Evolutionary conservation across 2,888 invertebrate genomes (phyloP).

Genomic region (Autographa pulchrina): DNA sequence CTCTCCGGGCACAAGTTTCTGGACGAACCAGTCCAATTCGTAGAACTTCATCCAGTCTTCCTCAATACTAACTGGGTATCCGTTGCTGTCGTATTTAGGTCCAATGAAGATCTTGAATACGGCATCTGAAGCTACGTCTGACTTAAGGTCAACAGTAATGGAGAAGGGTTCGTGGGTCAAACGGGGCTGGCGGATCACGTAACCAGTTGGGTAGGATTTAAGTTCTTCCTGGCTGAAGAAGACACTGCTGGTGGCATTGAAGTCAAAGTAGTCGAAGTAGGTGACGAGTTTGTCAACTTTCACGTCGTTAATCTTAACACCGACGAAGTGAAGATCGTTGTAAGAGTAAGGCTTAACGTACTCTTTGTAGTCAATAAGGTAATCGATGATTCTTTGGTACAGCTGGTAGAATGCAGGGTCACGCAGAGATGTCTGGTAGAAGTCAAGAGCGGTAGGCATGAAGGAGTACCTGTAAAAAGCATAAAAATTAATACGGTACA

Average conservation of each 20-base stretch:
- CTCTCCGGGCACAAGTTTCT: conserved; percentile 89
- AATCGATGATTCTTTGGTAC: conserved; percentile 90
- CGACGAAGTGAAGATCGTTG: conserved; percentile 88
- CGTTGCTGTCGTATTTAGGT: conserved; percentile 91
- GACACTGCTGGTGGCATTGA: conserved; percentile 89
- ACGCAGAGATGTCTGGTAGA: conserved; percentile 91
- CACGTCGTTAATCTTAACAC: conserved; percentile 90
- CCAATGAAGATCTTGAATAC: conserved; percentile 91
- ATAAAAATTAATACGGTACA: background rate
- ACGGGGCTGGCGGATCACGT: conserved; percentile 91
- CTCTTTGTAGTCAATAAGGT: conserved; percentile 90
- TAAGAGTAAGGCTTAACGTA: conserved; percentile 89
- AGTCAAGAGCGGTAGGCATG: conserved; percentile 90
- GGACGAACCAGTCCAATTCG: conserved; percentile 90
- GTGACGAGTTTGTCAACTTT: conserved; percentile 90
- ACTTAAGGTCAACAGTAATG: conserved; percentile 89
- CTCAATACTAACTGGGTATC: conserved; percentile 84
- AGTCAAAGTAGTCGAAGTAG: conserved; percentile 91
- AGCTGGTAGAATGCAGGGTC: conserved; percentile 93
- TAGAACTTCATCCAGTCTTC: conserved; percentile 90
- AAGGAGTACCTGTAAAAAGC: conserved; percentile 75
- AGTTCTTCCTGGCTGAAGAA: conserved; percentile 72
- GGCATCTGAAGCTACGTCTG: conserved; percentile 89
- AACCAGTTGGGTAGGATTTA: conserved; percentile 74
- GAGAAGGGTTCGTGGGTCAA: conserved; percentile 92